Base-by-base conservation (phyloP, 2,113 vertebrate species). In the Gorsachius goisagi region DNA sequence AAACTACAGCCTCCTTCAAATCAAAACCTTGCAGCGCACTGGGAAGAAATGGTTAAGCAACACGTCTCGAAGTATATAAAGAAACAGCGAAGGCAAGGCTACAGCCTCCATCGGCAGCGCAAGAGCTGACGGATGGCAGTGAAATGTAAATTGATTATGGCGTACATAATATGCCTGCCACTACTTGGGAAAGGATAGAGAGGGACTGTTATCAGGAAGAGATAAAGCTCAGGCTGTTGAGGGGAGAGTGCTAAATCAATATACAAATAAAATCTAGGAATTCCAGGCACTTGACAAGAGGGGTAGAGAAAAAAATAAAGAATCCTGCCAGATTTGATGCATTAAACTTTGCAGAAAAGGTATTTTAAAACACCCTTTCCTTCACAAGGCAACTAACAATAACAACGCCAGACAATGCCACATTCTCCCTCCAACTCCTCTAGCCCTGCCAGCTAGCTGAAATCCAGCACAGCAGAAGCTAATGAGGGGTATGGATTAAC, bases 401-500 rank as follows among this genome's bases (percentile, higher is more conserved):
- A 91, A 94, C 60, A 90, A 26, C 0, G 2, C 9, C 35, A 60
- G 56, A 79, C 64, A 88, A 62, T 24, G 0, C 27, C 44, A 52
- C 85, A 69, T 72, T 94, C 78, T 90, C 53, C 63, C 85, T 93
- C 71, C n/a, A n/a, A 21, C 78, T 85, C 55, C 77, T 80, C 74
- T 4, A 69, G 86, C 53, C 63, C 73, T 49, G 78, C 78, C 87
- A 96, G 64, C 6, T 23, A 91, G 52, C 20, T 91, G 91, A 92
- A 96, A 97, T 85, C 86, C 84, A 91, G 82, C 91, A 88, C 83
- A 94, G 75, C 58, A 95, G 69, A 73, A 91, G 87, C 74, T 97
- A 97, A 96, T 88, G 90, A 94, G 88, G 72, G 78, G 74, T 96
- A 89, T 93, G 77, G 93, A 93, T 95, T 91, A 95, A 97, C 90